Evolutionary conservation across 1,140 invertebrate genomes (phyloP).

Genomic region (Babylonia areolata): DNA sequence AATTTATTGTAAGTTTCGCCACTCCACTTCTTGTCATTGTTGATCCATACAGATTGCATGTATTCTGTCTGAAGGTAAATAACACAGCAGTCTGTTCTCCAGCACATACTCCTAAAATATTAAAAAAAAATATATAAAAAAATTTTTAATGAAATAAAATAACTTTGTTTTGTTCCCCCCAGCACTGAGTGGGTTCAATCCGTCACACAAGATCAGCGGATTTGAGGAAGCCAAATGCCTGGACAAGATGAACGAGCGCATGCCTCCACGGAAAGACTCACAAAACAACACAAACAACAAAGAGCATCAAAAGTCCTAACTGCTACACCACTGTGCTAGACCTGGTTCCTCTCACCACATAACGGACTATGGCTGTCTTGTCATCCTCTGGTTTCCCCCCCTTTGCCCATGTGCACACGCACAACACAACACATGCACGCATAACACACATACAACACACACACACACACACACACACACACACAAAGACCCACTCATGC

Average conservation of each 20-base stretch:
- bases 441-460: background rate
- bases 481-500: background rate
- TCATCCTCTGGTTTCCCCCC: background rate
- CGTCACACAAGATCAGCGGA: constrained; percentile 89
- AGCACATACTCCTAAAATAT: too few relatives aligned
- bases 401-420: background rate
- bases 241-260: constrained; percentile 99
- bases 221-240: constrained; percentile 99
- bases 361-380: background rate
- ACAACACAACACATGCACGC: background rate
- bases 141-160: too few relatives aligned
- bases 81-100: too few relatives aligned
- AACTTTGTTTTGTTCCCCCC: constrained; percentile 58
- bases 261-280: constrained; percentile 86
- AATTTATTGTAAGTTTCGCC: too few relatives aligned
- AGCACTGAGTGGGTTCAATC: constrained; percentile 98
- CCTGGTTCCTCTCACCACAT: constrained; percentile 19
- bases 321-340: constrained; percentile 38
- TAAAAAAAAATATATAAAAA: too few relatives aligned
- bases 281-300: constrained; percentile 69
- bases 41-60: too few relatives aligned
- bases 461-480: background rate
- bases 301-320: constrained; percentile 53
- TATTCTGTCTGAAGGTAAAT: too few relatives aligned
- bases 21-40: too few relatives aligned